Conservation (phyloP, 2,888 invertebrate genomes). For the Agriotes lineatus region DNA sequence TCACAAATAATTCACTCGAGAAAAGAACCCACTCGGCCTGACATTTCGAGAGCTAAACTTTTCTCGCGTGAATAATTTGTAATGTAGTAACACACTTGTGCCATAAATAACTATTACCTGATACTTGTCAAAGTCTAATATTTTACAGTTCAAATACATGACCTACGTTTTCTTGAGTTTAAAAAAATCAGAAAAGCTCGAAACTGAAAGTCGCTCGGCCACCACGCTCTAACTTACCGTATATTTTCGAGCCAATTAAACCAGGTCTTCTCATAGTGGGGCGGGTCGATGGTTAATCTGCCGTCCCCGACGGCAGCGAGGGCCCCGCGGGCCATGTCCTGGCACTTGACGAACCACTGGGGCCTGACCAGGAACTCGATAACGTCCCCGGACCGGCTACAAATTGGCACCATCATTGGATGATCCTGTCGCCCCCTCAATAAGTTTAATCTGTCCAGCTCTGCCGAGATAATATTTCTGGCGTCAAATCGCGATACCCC, state of each 20-base stretch:
- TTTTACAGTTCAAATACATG: no score
- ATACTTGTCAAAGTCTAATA: no score
- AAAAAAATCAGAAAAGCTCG: no score
- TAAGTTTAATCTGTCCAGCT: slow-evolving; percentile 75
- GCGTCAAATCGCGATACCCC: slow-evolving; percentile 94
- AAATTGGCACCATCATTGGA: slow-evolving; percentile 96
- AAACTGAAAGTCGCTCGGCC: background rate
- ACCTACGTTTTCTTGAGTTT: no score
- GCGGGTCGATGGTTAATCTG: slow-evolving; percentile 90
- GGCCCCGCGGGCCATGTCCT: slow-evolving; percentile 90
- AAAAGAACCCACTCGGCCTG: no score
- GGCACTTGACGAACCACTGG: slow-evolving; percentile 96
- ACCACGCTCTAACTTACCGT: slow-evolving; percentile 67
- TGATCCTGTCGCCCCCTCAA: slow-evolving; percentile 76
- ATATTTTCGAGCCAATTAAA: slow-evolving; percentile 96
- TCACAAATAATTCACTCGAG: no score
- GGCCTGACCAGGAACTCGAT: slow-evolving; percentile 96
- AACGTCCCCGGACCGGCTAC: slow-evolving; percentile 96
- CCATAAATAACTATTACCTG: no score
- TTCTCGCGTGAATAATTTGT: no score
- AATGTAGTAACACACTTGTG: no score
- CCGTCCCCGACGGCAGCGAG: slow-evolving; percentile 83
- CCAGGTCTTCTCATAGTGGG: slow-evolving; percentile 93
- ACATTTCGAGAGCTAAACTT: no score
- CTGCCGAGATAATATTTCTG: slow-evolving; percentile 83